These are phyloP conservation scores for Muscicapa comitata DNA, from an alignment of 2,797 vertebrate genomes.

Conservation along the genomic window DNA sequence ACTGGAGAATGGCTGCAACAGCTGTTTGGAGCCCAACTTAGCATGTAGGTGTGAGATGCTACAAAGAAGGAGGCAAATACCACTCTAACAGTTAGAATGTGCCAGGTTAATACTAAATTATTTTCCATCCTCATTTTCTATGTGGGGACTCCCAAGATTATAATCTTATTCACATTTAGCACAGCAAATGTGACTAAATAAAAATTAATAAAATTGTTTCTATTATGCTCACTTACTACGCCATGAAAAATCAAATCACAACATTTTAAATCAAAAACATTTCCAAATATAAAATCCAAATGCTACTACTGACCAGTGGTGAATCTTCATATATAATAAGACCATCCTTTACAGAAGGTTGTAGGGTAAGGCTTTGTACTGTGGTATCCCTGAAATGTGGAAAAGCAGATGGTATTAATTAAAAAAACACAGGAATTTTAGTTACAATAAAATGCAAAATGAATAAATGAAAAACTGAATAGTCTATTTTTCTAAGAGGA, in stretches of 20 bases:
- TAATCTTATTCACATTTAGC: neutral
- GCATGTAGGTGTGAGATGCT: neutral
- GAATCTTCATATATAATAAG: conserved; percentile 95
- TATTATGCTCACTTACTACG: neutral
- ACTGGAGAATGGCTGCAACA: neutral
- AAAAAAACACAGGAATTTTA: neutral
- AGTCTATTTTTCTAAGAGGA: neutral
- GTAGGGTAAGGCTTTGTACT: conserved; percentile 93
- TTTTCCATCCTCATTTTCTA: neutral
- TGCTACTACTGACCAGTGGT: conserved; percentile 87
- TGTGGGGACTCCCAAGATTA: neutral
- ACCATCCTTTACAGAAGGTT: conserved; percentile 93
- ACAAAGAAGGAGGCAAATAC: neutral
- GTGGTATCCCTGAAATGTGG: conserved; percentile 87
- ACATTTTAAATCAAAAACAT: neutral
- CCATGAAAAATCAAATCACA: neutral
- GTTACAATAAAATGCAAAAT: neutral
- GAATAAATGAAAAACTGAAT: neutral
- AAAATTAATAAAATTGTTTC: neutral
- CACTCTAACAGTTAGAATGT: neutral
- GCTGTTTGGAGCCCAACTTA: neutral
- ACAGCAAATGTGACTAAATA: neutral
- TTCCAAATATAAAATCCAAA: neutral
- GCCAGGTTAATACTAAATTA: neutral
- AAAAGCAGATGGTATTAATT: neutral